Conservation (phyloP, 2,797 vertebrate genomes). For the Anguilla marmorata region DNA sequence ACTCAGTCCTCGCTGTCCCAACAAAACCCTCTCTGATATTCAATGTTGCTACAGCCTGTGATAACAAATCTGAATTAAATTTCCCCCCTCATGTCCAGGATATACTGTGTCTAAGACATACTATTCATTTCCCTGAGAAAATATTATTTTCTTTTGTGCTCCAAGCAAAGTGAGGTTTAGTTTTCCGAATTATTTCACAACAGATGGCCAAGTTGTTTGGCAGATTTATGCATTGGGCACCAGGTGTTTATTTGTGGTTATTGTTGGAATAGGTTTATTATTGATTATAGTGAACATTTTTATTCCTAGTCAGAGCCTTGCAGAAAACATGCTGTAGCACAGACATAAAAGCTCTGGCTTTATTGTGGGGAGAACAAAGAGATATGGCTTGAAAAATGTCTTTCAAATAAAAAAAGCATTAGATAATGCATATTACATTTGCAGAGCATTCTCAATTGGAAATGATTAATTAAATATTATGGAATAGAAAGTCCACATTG, state of each 20-base stretch:
- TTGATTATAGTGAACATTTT: neutral
- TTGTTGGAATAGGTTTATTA: neutral
- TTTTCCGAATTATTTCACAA: neutral
- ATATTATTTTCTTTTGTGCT: neutral
- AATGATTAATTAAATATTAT: neutral
- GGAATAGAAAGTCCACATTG: neutral
- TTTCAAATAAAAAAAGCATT: neutral
- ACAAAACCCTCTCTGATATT: neutral
- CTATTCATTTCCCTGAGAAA: neutral
- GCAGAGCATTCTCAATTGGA: neutral
- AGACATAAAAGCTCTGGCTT: neutral
- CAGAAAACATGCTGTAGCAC: neutral
- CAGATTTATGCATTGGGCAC: neutral
- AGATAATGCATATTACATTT: neutral
- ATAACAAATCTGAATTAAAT: neutral
- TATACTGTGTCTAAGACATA: neutral
- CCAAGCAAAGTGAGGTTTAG: neutral
- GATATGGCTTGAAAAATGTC: neutral
- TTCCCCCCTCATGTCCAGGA: neutral
- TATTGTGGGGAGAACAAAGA: neutral
- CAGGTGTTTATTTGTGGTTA: conserved; percentile 11
- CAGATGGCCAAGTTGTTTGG: conserved; percentile 7
- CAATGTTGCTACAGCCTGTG: neutral
- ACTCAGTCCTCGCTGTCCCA: too few relatives aligned
- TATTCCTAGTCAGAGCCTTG: neutral